A percentile compares a stretch with the other conserved stretches of the same genome.
Conservation (phyloP, 2,113 vertebrate genomes). For the Sorex fumeus region DNA sequence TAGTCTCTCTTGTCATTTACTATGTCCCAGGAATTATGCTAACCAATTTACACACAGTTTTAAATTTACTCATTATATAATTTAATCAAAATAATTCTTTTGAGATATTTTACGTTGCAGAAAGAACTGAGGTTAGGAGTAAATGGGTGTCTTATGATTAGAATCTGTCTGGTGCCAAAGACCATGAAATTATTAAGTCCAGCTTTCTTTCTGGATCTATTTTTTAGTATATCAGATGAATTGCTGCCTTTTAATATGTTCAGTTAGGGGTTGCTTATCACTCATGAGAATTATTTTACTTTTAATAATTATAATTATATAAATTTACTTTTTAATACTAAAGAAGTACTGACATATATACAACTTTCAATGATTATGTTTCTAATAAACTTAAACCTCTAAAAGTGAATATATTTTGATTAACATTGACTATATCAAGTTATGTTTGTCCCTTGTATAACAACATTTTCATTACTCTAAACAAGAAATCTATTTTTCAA, state of each 20-base stretch:
- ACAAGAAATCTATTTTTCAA: slow-evolving; percentile 31
- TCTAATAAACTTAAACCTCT: slow-evolving; percentile 15
- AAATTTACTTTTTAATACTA: slow-evolving; percentile 11
- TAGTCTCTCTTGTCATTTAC: slow-evolving; percentile 4
- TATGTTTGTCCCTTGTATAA: background rate
- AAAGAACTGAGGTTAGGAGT: slow-evolving; percentile 42
- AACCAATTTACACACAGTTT: background rate
- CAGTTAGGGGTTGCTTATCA: slow-evolving; percentile 17
- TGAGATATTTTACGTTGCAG: slow-evolving; percentile 49
- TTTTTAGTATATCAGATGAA: slow-evolving; percentile 55
- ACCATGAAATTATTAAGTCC: slow-evolving; percentile 39
- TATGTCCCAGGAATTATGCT: background rate
- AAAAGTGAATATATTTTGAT: slow-evolving; percentile 19
- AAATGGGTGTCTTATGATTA: background rate
- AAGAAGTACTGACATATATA: background rate
- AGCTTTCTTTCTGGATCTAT: background rate
- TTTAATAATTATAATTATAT: slow-evolving; percentile 35
- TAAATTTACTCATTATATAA: background rate
- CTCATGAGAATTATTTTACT: slow-evolving; percentile 31
- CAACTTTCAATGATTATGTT: slow-evolving; percentile 11
- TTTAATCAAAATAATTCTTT: slow-evolving; percentile 51
- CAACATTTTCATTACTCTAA: background rate
- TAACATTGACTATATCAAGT: slow-evolving; percentile 32
- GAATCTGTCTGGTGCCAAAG: slow-evolving; percentile 7
- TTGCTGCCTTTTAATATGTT: background rate